A percentile compares a stretch with the other conserved stretches of the same genome.
These are phyloP conservation scores for Holotrichia oblita DNA, from an alignment of 1,140 invertebrate genomes.

Conservation along the genomic window DNA sequence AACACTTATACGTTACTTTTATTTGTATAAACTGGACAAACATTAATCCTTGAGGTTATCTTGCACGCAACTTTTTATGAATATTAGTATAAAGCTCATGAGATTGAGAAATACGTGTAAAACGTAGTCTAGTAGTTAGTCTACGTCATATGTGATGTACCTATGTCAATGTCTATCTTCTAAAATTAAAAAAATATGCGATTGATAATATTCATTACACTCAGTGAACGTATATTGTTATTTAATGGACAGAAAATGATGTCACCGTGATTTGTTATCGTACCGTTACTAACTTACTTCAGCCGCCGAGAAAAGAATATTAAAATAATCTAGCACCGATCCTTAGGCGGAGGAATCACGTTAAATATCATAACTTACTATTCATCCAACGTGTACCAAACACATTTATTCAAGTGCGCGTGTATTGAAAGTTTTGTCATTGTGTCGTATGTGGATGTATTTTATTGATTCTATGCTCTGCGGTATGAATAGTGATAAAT, in stretches of 20 bases:
- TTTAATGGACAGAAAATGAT: constrained; percentile 25
- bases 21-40: no score
- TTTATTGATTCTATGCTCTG: constrained; percentile 25
- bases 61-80: no score
- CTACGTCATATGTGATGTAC: no score
- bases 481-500: constrained; percentile 35
- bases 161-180: not conserved
- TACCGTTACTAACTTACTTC: constrained; percentile 10
- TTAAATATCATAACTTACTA: constrained; percentile 33
- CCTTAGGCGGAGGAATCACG: constrained; percentile 8
- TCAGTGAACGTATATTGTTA: constrained; percentile 25
- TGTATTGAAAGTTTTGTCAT: constrained; percentile 33
- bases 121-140: no score
- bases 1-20: no score
- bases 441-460: constrained; percentile 33
- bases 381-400: constrained; percentile 28
- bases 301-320: constrained; percentile 28
- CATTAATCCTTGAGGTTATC: no score
- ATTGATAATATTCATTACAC: constrained; percentile 22
- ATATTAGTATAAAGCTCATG: no score
- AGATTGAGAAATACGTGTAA: no score
- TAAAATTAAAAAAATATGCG: not conserved
- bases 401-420: constrained; percentile 29
- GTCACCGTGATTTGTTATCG: constrained; percentile 30
- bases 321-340: constrained; percentile 31